Evolutionary conservation across 2,888 invertebrate genomes (phyloP), one percentile per base, ranked within the genome.

Genomic region (Drosophila helvetica): DNA sequence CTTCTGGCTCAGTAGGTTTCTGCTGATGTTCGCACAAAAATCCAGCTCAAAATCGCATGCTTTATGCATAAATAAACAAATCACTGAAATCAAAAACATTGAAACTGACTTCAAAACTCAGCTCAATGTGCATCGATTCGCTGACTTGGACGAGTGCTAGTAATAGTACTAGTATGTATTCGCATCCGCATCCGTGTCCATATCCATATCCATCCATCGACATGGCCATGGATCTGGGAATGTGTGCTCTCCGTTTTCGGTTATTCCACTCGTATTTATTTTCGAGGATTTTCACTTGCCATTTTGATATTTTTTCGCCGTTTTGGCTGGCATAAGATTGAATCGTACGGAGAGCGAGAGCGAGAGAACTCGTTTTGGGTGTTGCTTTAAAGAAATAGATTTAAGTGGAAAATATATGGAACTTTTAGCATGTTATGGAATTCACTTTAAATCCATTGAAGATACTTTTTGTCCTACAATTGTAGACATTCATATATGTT

Each of bases 11-110:
- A 60, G 27, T 69, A 65, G 67, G 48, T 73, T 88, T 65, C 73
- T 78, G 86, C 86, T 88, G 86, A 88, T 86, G 88, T 45, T 70
- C 59, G 75, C 82, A 84, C 58, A 84, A 84, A 84, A 58, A 74
- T 59, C 59, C 59, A 85, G 73, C 71, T 50, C 81, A 82, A 86
- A 87, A 86, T 79, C 83, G 83, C 83, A 79, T 79, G 87, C 83
- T 79, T 86, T 88, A 86, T 85, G 88, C 85, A 85, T 86, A 85
- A 85, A 85, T 85, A 85, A 85, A 85, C 85, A 85, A 85, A 85
- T 85, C 88, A 85, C 74, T 88, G 87, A 76, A 88, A 88, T 88
- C 87, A 88, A 88, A 88, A 83, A 86, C 88, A 88, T 88, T 82
- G 80, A 68, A 74, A 83, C 87, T 85, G 86, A 86, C 88, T 88